These are phyloP conservation scores for Malurus alboscapulatus DNA, from an alignment of 2,113 vertebrate species.

Conservation along the genomic window DNA sequence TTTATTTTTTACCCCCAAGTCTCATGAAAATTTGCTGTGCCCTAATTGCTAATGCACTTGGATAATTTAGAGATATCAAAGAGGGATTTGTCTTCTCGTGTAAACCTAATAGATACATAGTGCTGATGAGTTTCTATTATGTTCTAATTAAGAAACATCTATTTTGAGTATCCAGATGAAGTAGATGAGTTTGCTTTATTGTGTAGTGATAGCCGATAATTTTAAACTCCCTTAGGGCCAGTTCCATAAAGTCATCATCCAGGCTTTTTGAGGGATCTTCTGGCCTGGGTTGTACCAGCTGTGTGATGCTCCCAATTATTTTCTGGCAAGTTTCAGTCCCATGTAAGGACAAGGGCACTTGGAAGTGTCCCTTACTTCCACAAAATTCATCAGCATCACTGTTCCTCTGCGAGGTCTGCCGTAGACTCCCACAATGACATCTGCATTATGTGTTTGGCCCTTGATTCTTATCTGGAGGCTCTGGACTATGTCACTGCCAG, in stretches of 20 bases:
- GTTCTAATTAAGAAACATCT: constrained; percentile 19
- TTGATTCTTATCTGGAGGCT: neutral
- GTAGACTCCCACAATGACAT: neutral
- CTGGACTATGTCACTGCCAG: neutral
- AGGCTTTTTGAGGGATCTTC: neutral
- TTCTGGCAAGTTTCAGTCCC: neutral
- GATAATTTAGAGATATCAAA: neutral
- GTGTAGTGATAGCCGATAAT: neutral
- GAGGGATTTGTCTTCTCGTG: neutral
- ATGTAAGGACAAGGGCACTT: no score
- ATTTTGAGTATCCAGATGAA: neutral
- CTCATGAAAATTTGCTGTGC: neutral
- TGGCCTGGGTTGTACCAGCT: neutral
- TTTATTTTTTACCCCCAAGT: neutral
- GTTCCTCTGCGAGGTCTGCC: neutral
- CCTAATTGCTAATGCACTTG: neutral
- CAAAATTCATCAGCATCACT: fast-evolving
- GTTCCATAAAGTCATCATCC: neutral
- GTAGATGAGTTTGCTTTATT: neutral
- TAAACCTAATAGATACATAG: neutral
- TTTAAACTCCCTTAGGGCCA: neutral
- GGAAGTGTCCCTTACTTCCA: neutral
- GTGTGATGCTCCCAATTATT: neutral
- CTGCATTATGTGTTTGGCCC: neutral
- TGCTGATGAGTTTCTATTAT: neutral